Percentiles rank a stretch among this genome's conserved stretches.
Conservation (phyloP, 2,113 vertebrate genomes). For the Carlito syrichta region DNA sequence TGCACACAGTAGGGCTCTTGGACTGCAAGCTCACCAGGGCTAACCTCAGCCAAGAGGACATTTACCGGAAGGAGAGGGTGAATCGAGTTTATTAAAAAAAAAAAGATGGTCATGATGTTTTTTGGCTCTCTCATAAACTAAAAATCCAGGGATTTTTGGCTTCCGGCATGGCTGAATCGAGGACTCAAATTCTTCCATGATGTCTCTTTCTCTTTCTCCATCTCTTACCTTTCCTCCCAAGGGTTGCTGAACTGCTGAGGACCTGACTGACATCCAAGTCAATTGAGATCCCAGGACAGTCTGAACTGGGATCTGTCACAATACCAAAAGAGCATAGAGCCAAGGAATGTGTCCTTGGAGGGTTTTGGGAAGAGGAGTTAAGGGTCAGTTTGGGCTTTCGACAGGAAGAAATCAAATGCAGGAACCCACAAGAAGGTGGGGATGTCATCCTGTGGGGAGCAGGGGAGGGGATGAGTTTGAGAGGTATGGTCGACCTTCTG, state of each 20-base stretch:
- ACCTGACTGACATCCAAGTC: not conserved
- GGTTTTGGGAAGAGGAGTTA: not conserved
- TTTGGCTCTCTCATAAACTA: not conserved
- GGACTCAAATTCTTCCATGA: not conserved
- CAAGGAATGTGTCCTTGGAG: not conserved
- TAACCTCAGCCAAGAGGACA: not conserved
- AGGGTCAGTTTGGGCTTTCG: not conserved
- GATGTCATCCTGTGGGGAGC: fast-evolving
- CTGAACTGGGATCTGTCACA: not conserved
- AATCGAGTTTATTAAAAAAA: not conserved
- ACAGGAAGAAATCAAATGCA: not conserved
- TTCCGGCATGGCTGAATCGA: not conserved
- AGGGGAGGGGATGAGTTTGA: not conserved
- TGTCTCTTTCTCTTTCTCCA: not conserved
- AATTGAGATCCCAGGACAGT: not conserved
- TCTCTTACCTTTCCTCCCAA: not conserved
- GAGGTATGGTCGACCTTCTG: fast-evolving
- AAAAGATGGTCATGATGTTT: not conserved
- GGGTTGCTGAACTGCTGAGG: not conserved
- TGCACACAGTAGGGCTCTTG: not conserved
- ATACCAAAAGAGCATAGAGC: not conserved
- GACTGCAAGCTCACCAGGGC: not conserved
- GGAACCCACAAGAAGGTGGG: not conserved
- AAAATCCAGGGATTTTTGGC: not conserved
- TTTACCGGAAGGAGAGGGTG: not conserved